Percentiles rank a stretch among this genome's conserved stretches.
Evolutionary conservation across 2,113 vertebrate genomes (phyloP).

Genomic region (Anthoscopus minutus): DNA sequence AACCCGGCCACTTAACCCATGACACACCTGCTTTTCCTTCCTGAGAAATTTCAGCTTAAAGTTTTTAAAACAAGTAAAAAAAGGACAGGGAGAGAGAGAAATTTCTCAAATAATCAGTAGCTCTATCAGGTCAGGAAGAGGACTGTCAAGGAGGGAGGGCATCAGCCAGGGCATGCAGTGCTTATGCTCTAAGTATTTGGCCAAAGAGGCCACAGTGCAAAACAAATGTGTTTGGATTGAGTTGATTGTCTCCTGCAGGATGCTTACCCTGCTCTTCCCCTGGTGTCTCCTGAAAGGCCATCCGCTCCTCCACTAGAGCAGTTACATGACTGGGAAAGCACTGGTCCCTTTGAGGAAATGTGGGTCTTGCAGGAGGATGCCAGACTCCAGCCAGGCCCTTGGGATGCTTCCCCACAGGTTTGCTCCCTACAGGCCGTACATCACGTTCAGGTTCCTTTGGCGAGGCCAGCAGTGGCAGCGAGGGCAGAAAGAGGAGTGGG

Average conservation of each 20-base stretch:
- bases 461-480: constrained; percentile 67
- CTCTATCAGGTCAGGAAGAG: background rate
- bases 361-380: background rate
- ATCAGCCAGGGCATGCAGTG: background rate
- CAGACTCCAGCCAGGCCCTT: background rate
- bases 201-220: background rate
- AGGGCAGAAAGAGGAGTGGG: constrained; percentile 11
- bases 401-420: constrained; percentile 43
- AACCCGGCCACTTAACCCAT: background rate
- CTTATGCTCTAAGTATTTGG: background rate
- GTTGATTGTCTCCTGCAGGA: background rate
- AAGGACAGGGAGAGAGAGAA: background rate
- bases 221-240: background rate
- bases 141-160: background rate
- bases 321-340: background rate
- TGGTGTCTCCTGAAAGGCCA: background rate
- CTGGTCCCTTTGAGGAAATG: background rate
- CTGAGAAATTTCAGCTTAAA: background rate
- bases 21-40: background rate
- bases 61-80: background rate
- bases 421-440: constrained; percentile 35
- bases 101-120: background rate
- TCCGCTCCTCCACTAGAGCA: background rate
- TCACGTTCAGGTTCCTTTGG: constrained; percentile 85
- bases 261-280: background rate